Evolutionary conservation across 2,888 invertebrate species (phyloP), one percentile per base, ranked within the genome.

Genomic region (Pollenia angustigena): DNA sequence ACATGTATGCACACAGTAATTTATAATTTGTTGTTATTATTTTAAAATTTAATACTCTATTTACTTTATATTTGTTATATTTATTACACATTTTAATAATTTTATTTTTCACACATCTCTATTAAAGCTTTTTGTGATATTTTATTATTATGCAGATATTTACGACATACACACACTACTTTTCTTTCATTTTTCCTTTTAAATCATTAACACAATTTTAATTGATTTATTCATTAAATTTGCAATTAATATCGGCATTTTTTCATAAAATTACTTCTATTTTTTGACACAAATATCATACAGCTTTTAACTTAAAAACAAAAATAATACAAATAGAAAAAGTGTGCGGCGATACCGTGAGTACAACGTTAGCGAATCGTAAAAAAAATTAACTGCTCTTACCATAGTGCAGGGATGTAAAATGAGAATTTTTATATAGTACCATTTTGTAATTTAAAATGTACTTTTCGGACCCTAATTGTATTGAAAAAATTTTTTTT

Each of bases 331-430:
- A 54, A 66, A 66, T 72, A 83, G 64, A 40, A 74, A 78, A 78
- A 62, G 32, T 78, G 76, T 84, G 72, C 74, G 79, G 76, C 84
- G 75, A 80, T 50, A 78, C 60, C 80, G 72, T 66, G 52, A 71
- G 44, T 44, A 87, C 64, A 85, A 75, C 86, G 81, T 83, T 85
- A 76, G 79, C 83, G 81, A 81, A 56, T 85, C 50, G 81, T 85
- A 82, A 85, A 88, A 87, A 87, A 85, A 88, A 75, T 82, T 87
- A 84, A 88, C 88, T 89, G 71, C 81, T 82, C 87, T 85, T 40
- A 79, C 76, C 23, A 23, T 18, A 58, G 32, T 6, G 32, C 32
- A 23, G 23, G 23, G 23, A 23, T 23, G 23, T 23, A 23, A 23
- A 23, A 23, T 23, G 23, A 23, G 23, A 23, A 23, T 23, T 23